phyloP scores from a whole-genome alignment of 2,113 vertebrate genomes.

The Ovis canadensis region DNA sequence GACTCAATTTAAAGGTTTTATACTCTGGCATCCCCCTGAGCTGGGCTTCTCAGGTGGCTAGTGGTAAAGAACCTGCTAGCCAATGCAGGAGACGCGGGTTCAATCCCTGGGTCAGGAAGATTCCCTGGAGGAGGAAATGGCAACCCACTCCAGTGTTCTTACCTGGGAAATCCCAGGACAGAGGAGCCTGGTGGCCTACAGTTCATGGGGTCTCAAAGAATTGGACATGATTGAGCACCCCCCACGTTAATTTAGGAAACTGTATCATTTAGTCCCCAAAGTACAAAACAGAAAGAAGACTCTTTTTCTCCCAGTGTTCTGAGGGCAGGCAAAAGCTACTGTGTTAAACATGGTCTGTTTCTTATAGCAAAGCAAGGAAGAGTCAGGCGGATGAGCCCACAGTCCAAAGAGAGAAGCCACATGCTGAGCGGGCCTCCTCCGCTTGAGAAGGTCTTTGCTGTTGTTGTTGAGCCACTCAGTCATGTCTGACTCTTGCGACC shows the following conservation, averaged over 20 bases:
- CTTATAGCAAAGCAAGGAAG: neutral
- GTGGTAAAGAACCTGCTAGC: neutral
- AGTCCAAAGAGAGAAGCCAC: neutral
- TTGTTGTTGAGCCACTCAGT: neutral
- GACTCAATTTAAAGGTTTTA: neutral
- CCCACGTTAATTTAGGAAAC: neutral
- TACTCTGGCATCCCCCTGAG: neutral
- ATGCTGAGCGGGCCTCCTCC: rapidly evolving
- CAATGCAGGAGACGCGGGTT: rapidly evolving
- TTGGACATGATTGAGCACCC: neutral
- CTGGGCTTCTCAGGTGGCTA: neutral
- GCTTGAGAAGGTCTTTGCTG: neutral
- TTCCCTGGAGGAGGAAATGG: neutral
- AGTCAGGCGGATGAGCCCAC: neutral
- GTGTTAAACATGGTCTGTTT: neutral
- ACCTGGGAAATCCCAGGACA: neutral
- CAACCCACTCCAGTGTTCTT: neutral
- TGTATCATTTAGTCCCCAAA: neutral
- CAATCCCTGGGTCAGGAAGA: neutral
- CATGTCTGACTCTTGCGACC: neutral
- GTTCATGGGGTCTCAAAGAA: neutral
- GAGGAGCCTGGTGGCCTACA: neutral
- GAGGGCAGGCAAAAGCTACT: neutral
- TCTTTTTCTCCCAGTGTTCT: neutral
- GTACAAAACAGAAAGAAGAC: neutral